Evolutionary conservation across 2,797 vertebrate species (phyloP).

Genomic region (Characodon lateralis): DNA sequence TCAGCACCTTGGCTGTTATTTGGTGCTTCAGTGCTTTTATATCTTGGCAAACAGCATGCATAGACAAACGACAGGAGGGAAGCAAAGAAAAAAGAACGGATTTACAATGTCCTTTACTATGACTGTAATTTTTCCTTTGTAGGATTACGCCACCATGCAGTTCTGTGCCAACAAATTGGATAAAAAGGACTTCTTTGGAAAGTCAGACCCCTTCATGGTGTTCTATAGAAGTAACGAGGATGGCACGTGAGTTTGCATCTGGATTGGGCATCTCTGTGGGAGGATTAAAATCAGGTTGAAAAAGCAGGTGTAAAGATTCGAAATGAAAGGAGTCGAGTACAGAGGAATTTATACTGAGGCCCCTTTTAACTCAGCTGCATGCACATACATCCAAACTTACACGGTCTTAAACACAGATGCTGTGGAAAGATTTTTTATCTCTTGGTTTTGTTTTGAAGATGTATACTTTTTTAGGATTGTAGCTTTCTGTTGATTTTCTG

Average conservation of each 20-base stretch:
- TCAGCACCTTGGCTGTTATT: conserved; percentile 55
- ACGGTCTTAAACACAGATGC: neutral
- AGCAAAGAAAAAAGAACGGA: conserved; percentile 47
- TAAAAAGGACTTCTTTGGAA: conserved; percentile 97
- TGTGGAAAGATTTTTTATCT: conserved; percentile 1
- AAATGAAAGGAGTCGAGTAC: conserved; percentile 25
- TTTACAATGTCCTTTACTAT: conserved; percentile 52
- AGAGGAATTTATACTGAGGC: conserved; percentile 27
- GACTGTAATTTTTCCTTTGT: conserved; percentile 19
- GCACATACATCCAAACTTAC: neutral
- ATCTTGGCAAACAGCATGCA: conserved; percentile 49
- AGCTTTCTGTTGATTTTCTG: conserved; percentile 33
- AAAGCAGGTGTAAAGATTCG: conserved; percentile 10
- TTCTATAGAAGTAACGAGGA: conserved; percentile 97
- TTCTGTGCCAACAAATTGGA: conserved; percentile 96
- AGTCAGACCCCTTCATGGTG: conserved; percentile 95
- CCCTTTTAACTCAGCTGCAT: conserved; percentile 27
- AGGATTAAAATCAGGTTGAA: conserved; percentile 26
- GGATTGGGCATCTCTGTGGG: conserved; percentile 1
- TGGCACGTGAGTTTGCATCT: conserved; percentile 86
- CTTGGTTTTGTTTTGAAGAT: conserved; percentile 11
- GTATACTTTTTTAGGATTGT: conserved; percentile 24
- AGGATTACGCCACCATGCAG: conserved; percentile 95
- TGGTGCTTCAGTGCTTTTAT: conserved; percentile 65
- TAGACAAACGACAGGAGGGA: conserved; percentile 54